Evolutionary conservation across 2,797 vertebrate species (phyloP).

Genomic region (Echeneis naucrates): DNA sequence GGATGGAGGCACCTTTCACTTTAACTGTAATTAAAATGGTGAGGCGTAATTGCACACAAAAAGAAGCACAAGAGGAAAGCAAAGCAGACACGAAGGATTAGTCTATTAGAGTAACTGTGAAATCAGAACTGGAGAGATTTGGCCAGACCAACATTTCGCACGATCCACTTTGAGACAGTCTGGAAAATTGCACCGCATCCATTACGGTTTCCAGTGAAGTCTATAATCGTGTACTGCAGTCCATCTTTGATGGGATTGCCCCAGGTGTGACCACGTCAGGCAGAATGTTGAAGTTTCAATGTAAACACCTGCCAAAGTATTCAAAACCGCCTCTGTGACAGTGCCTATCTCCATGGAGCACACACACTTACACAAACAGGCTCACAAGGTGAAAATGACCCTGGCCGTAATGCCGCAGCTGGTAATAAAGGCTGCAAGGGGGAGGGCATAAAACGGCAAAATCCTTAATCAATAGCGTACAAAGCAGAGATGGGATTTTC

Average conservation of each 20-base stretch:
- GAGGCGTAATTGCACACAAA: slow-evolving; percentile 19
- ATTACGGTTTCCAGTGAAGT: slow-evolving; percentile 39
- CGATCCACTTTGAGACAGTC: slow-evolving; percentile 14
- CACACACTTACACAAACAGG: not conserved
- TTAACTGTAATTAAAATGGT: slow-evolving; percentile 50
- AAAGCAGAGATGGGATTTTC: slow-evolving; percentile 60
- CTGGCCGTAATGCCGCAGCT: too few species aligned
- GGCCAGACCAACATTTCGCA: slow-evolving; percentile 29
- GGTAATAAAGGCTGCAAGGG: slow-evolving; percentile 26
- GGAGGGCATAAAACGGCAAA: slow-evolving; percentile 32
- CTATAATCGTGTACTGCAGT: slow-evolving; percentile 34
- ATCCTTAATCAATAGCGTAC: slow-evolving; percentile 51
- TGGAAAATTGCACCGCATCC: slow-evolving; percentile 33
- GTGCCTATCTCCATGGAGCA: not conserved
- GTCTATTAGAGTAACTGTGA: slow-evolving; percentile 33
- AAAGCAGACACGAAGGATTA: slow-evolving; percentile 4
- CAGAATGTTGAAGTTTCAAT: too few species aligned
- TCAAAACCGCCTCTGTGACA: not conserved
- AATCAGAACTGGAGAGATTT: slow-evolving; percentile 27
- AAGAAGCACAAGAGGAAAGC: slow-evolving; percentile 3
- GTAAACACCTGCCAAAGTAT: not conserved
- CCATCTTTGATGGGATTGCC: not conserved
- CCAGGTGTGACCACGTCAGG: too few species aligned
- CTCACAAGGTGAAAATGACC: not conserved
- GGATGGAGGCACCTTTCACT: slow-evolving; percentile 46